A percentile compares a stretch with the other conserved stretches of the same genome.
Conservation (phyloP, 2,888 invertebrate species). For the Sipha maydis region DNA sequence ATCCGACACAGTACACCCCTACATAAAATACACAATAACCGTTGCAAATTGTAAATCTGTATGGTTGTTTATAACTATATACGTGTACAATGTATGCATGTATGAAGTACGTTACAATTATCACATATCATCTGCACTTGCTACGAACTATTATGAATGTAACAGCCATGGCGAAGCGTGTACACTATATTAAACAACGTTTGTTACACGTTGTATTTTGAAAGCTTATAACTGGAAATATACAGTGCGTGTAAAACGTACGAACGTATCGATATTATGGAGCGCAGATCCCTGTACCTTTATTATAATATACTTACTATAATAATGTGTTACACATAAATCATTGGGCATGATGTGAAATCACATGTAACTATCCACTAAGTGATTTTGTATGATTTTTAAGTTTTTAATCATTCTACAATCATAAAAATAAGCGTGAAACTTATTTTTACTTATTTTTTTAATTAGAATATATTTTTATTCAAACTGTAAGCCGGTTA, state of each 20-base stretch:
- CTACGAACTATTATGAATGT: neutral
- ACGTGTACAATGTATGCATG: neutral
- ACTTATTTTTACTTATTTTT: no score
- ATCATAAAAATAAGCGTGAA: no score
- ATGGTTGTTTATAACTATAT: neutral
- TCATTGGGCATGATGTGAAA: no score
- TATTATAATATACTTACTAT: neutral
- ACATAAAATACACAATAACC: neutral
- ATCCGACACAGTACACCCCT: neutral
- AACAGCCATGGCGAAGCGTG: neutral
- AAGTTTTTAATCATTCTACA: no score
- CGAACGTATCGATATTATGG: neutral
- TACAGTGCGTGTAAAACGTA: neutral
- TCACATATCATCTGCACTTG: neutral
- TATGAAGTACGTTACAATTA: neutral
- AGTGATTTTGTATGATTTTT: no score
- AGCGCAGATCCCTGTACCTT: neutral
- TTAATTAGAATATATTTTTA: no score
- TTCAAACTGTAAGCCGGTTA: no score
- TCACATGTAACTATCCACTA: no score
- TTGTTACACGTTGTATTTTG: neutral
- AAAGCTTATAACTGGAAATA: neutral
- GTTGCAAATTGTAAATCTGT: neutral
- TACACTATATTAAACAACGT: neutral
- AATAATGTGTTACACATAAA: no score